Evolutionary conservation across 2,113 vertebrate species (phyloP).

Genomic region (Chaetodon trifascialis): DNA sequence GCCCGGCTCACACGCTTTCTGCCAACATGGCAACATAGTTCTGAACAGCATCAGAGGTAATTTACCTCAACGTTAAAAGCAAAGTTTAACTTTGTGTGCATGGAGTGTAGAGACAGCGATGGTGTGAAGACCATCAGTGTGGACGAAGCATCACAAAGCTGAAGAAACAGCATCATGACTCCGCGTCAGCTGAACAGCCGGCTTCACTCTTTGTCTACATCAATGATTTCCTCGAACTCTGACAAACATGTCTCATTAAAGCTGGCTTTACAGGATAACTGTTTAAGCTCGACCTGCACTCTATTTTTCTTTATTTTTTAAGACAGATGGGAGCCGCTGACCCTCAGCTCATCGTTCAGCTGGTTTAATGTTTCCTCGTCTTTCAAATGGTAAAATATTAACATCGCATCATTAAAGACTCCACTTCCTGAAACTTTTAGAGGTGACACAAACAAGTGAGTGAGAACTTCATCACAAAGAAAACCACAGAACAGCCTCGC

Average conservation of each 20-base stretch:
- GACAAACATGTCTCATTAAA: too few species aligned
- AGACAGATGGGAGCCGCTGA: background rate
- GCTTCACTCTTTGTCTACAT: background rate
- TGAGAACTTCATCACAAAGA: background rate
- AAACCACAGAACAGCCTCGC: background rate
- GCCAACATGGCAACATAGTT: conserved; percentile 28
- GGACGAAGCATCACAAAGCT: background rate
- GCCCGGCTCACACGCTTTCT: background rate
- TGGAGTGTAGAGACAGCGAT: background rate
- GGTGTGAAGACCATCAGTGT: too few species aligned
- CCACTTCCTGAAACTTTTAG: background rate
- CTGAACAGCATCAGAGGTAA: conserved; percentile 19
- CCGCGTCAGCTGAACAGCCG: too few species aligned
- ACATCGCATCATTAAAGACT: conserved; percentile 4
- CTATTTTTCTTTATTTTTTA: background rate
- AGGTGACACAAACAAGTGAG: conserved; percentile 10
- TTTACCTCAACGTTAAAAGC: conserved; percentile 21
- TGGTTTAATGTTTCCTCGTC: background rate
- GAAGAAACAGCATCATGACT: background rate
- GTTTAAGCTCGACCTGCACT: background rate
- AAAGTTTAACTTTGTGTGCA: background rate
- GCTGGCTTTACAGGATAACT: too few species aligned
- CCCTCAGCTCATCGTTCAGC: conserved; percentile 2
- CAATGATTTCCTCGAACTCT: too few species aligned
- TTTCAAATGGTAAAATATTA: conserved; percentile 4